phyloP scores from a whole-genome alignment of 2,113 vertebrate species.

The Menura novaehollandiae region DNA sequence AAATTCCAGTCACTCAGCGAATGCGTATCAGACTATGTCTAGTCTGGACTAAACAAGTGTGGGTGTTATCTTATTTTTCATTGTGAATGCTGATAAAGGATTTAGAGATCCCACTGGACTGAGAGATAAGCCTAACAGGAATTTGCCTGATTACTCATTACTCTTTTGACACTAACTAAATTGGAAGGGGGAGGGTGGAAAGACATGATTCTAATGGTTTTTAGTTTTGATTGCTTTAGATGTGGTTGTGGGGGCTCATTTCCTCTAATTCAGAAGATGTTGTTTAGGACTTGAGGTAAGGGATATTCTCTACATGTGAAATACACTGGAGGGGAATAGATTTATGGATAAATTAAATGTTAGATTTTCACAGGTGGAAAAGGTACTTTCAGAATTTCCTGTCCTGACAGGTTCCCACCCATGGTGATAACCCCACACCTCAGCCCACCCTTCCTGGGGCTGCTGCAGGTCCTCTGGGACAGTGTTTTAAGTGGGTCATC shows the following conservation, averaged over 20 bases:
- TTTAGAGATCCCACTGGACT: slow-evolving; percentile 41
- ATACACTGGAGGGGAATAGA: not conserved
- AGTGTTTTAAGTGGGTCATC: no score
- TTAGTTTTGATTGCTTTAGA: not conserved
- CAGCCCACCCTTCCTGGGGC: not conserved
- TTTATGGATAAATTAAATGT: not conserved
- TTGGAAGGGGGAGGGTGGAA: not conserved
- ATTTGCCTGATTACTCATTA: slow-evolving; percentile 35
- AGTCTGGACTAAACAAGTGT: not conserved
- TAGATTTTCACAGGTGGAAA: not conserved
- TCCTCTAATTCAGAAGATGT: not conserved
- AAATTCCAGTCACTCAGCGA: not conserved
- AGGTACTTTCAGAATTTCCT: not conserved
- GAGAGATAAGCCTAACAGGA: slow-evolving; percentile 12
- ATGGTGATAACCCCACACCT: not conserved
- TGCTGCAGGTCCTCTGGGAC: not conserved
- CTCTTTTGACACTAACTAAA: slow-evolving; percentile 39
- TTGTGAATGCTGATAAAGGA: slow-evolving; percentile 9
- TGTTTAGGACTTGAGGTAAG: not conserved
- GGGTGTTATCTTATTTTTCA: slow-evolving; percentile 1
- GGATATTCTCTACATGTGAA: not conserved
- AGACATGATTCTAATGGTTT: not conserved
- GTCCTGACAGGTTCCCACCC: not conserved
- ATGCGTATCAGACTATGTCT: not conserved
- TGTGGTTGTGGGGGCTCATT: not conserved